These are phyloP conservation scores for Cheirogaleus medius DNA, from an alignment of 2,113 vertebrate species.

Conservation along the genomic window DNA sequence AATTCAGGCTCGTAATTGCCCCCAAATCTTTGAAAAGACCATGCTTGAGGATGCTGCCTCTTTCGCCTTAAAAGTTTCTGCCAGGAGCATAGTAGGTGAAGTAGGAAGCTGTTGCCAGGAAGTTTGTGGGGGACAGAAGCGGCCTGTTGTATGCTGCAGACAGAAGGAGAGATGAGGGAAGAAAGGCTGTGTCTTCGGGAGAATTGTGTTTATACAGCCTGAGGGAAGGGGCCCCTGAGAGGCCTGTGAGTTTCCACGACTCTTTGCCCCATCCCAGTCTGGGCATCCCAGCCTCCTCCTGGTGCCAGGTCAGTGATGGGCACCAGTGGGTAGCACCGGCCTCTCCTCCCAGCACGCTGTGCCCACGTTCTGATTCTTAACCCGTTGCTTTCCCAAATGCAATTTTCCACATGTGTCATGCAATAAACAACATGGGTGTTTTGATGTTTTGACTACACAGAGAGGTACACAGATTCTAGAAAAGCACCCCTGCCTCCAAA, in stretches of 20 bases:
- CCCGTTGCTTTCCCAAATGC: not conserved
- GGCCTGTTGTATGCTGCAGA: not conserved
- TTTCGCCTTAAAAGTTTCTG: conserved; percentile 75
- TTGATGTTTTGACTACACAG: not conserved
- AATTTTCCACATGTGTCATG: not conserved
- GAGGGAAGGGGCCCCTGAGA: not conserved
- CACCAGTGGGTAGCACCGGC: not conserved
- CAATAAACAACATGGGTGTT: not conserved
- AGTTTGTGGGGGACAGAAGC: not conserved
- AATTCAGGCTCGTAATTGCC: conserved; percentile 59
- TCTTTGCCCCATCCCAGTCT: not conserved
- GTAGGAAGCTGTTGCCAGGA: conserved; percentile 44
- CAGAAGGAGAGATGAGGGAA: not conserved
- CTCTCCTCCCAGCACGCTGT: not conserved
- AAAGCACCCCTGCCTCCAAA: not conserved
- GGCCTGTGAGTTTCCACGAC: not conserved
- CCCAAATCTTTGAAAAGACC: conserved; percentile 63
- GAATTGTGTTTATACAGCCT: not conserved
- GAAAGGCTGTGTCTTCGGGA: not conserved
- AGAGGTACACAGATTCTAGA: not conserved
- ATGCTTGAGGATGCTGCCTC: conserved; percentile 54
- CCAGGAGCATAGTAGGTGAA: conserved; percentile 66
- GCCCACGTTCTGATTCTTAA: not conserved
- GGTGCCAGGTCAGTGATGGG: not conserved
- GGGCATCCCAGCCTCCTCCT: not conserved